phyloP scores from a whole-genome alignment of 2,888 invertebrate species.

The Orthosia gracilis region DNA sequence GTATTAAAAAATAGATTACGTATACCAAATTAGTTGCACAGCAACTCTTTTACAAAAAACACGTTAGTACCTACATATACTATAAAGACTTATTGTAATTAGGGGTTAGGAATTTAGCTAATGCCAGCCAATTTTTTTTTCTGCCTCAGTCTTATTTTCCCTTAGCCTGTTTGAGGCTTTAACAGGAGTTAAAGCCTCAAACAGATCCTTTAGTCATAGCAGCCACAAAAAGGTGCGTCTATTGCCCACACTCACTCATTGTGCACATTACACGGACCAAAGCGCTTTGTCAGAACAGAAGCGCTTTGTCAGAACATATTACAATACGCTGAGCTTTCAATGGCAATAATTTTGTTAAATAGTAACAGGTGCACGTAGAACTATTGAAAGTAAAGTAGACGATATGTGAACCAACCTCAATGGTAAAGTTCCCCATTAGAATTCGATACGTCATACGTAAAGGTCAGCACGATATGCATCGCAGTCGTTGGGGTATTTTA shows the following conservation, averaged over 20 bases:
- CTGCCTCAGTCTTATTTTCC: too few species aligned
- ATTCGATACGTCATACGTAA: conserved; percentile 10
- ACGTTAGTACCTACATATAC: too few species aligned
- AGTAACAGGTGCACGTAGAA: background rate
- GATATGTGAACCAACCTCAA: background rate
- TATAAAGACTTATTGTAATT: too few species aligned
- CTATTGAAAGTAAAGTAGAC: background rate
- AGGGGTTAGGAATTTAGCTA: too few species aligned
- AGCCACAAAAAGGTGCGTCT: background rate
- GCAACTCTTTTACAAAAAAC: too few species aligned
- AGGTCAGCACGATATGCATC: conserved; percentile 12
- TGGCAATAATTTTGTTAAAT: background rate
- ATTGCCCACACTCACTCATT: background rate
- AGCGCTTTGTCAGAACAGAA: background rate
- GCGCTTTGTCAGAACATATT: background rate
- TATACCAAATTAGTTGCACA: too few species aligned
- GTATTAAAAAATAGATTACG: background rate
- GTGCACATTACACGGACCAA: background rate
- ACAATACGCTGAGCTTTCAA: conserved; percentile 4
- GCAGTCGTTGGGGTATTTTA: background rate
- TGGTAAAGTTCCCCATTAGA: background rate
- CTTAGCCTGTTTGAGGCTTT: too few species aligned
- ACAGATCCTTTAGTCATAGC: background rate
- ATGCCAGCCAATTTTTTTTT: background rate
- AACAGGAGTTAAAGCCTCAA: background rate